A percentile compares a stretch with the other conserved stretches of the same genome.
These are phyloP conservation scores for Ianthella basta DNA, from an alignment of 37 sponge, comb jelly and placozoan genomes.

Conservation along the genomic window DNA sequence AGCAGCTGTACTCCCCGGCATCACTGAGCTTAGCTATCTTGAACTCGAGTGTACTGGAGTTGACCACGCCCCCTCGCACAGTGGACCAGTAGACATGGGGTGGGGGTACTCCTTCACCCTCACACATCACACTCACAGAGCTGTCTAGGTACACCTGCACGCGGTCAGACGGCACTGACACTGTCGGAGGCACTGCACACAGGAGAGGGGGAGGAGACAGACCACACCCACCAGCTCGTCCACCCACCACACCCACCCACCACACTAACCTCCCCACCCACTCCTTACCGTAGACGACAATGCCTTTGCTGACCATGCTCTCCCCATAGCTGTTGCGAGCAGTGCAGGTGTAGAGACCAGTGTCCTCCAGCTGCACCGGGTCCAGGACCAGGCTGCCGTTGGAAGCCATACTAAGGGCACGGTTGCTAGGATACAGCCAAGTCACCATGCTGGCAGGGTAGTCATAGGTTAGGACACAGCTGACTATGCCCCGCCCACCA, in stretches of 20 bases:
- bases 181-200: conserved; percentile 47
- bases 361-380: conserved; percentile 33
- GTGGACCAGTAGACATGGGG: conserved; percentile 35
- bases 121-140: conserved; percentile 19
- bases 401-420: not conserved
- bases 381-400: conserved; percentile 23
- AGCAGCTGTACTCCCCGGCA: conserved; percentile 42
- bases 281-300: conserved; percentile 43
- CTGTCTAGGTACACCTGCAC: conserved; percentile 15
- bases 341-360: conserved; percentile 32
- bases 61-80: not conserved
- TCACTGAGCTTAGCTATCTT: not conserved
- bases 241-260: too few relatives aligned
- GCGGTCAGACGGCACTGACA: not conserved
- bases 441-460: conserved; percentile 33
- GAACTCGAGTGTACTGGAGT: not conserved
- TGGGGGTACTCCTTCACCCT: conserved; percentile 32
- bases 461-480: conserved; percentile 43
- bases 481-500: not conserved
- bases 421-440: conserved; percentile 27
- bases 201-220: conserved; percentile 3
- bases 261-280: conserved; percentile 14
- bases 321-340: conserved; percentile 49
- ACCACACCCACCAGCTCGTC: too few relatives aligned
- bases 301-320: not conserved